These are phyloP conservation scores for Charanyca ferruginea DNA, from an alignment of 2,888 invertebrate species.

Conservation along the genomic window DNA sequence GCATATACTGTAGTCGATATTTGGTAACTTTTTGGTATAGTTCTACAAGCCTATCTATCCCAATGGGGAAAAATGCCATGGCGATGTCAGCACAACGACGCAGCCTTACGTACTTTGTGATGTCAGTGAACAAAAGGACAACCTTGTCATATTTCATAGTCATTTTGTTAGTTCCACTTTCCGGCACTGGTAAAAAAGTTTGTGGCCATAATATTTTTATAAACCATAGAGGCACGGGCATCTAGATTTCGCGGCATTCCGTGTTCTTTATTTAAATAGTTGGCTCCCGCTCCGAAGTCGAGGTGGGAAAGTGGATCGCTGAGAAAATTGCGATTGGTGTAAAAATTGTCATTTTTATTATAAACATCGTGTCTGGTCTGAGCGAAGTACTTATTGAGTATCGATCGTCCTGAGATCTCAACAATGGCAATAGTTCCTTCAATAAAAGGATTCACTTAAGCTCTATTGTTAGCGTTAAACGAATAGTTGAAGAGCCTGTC, in stretches of 20 bases:
- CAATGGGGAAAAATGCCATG: too few species aligned
- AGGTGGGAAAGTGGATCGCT: not conserved
- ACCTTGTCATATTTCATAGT: too few species aligned
- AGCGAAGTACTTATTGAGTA: slow-evolving; percentile 23
- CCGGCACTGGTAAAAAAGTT: not conserved
- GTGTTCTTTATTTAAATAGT: slow-evolving; percentile 14
- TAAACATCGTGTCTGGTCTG: not conserved
- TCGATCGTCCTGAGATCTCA: slow-evolving; percentile 18
- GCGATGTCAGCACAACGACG: too few species aligned
- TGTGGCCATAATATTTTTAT: not conserved
- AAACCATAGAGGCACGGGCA: not conserved
- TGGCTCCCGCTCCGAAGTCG: not conserved
- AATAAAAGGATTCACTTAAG: slow-evolving; percentile 37
- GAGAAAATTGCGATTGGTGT: not conserved
- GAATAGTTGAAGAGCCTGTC: slow-evolving; percentile 10
- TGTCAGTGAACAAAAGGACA: too few species aligned
- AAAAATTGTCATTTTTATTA: slow-evolving; percentile 6
- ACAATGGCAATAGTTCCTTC: slow-evolving; percentile 19
- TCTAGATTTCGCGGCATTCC: not conserved
- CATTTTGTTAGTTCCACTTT: not conserved
- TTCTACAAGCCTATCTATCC: too few species aligned
- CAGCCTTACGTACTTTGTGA: too few species aligned
- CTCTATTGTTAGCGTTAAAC: slow-evolving; percentile 37
- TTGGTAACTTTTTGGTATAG: not conserved
- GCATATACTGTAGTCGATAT: not conserved